phyloP scores from a whole-genome alignment of 2,113 vertebrate genomes.

The Pygoscelis adeliae region DNA sequence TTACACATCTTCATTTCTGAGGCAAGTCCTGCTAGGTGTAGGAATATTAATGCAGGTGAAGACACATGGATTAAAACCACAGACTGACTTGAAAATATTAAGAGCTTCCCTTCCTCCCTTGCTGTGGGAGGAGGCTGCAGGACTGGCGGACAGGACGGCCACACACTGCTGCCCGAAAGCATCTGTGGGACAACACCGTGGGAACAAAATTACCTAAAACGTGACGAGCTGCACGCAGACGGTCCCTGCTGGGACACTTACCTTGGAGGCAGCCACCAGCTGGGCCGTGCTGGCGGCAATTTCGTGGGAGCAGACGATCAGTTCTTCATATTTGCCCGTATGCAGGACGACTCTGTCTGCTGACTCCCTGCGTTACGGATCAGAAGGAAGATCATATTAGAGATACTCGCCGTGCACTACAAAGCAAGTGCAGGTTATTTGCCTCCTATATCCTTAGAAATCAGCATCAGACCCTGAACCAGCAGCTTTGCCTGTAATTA shows the following conservation, averaged over 20 bases:
- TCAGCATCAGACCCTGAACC: background rate
- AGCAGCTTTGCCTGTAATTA: background rate
- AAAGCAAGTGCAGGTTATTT: background rate
- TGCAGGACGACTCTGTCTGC: slow-evolving; percentile 95
- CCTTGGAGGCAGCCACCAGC: slow-evolving; percentile 97
- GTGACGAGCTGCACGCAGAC: accelerated
- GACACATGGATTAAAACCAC: background rate
- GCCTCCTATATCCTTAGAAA: background rate
- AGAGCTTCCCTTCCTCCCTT: background rate
- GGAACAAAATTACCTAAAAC: background rate
- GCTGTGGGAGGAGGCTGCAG: background rate
- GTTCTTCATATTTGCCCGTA: slow-evolving; percentile 91
- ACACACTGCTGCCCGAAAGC: accelerated
- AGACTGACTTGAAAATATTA: background rate
- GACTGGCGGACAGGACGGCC: background rate
- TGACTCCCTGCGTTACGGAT: slow-evolving; percentile 78
- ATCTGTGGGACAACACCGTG: accelerated
- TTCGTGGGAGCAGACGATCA: slow-evolving; percentile 96
- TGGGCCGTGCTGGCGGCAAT: slow-evolving; percentile 96
- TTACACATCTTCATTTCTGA: background rate
- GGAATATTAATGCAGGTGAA: background rate
- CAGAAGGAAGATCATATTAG: background rate
- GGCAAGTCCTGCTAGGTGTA: background rate
- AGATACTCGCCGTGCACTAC: accelerated
- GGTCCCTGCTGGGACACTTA: slow-evolving; percentile 31